Evolutionary conservation across 2,797 vertebrate genomes (phyloP).

Genomic region (Urosaurus nigricauda): DNA sequence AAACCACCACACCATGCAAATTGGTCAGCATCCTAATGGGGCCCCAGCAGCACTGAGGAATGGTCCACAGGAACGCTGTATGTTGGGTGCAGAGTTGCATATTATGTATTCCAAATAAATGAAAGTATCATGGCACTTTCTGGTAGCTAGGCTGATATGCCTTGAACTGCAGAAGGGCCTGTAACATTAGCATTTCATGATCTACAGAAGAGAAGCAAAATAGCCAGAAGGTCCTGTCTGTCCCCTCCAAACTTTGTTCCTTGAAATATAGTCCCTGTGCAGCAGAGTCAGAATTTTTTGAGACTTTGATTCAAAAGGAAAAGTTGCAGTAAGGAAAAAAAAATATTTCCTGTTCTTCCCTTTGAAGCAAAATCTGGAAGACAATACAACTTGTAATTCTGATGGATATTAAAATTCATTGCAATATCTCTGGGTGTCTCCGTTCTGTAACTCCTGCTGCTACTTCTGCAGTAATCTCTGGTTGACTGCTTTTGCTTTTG

Average conservation of each 20-base stretch:
- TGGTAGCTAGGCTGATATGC: not conserved
- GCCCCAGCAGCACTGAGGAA: not conserved
- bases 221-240: not conserved
- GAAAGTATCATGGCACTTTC: not conserved
- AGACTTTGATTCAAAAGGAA: not conserved
- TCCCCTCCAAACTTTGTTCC: not conserved
- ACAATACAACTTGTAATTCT: not conserved
- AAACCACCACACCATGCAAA: too few relatives aligned
- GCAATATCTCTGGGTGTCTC: rapidly evolving
- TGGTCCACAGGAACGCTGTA: not conserved
- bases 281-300: not conserved
- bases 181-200: not conserved
- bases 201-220: not conserved
- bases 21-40: too few relatives aligned
- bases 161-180: not conserved
- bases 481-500: not conserved
- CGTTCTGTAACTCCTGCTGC: not conserved
- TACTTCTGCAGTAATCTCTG: slow-evolving; percentile 27
- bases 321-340: rapidly evolving
- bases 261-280: not conserved
- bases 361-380: not conserved
- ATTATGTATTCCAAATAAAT: not conserved
- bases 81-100: not conserved
- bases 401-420: slow-evolving; percentile 9
- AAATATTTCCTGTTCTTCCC: not conserved